A percentile compares a stretch with the other conserved stretches of the same genome.
These are phyloP conservation scores for Cephus nigrinus DNA, from an alignment of 2,888 invertebrate species.

Conservation along the genomic window DNA sequence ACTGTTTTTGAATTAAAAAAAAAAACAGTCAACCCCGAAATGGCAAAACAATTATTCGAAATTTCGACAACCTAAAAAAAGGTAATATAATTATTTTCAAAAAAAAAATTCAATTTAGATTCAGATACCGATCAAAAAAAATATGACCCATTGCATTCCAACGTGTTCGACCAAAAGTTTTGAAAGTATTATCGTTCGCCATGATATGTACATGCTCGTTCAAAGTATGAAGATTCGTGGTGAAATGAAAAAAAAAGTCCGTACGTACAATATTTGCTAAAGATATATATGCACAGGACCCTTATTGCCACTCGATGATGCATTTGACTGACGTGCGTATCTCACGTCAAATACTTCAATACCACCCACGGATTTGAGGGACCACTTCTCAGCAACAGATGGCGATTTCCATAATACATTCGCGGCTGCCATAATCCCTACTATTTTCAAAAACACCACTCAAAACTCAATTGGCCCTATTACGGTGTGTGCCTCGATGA, in stretches of 20 bases:
- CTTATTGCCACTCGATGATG: constrained; percentile 24
- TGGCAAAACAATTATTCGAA: background rate
- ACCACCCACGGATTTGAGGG: constrained; percentile 15
- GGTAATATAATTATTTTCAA: background rate
- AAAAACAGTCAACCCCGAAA: background rate
- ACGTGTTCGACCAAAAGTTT: background rate
- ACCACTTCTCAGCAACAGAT: constrained; percentile 21
- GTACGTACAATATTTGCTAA: constrained; percentile 1
- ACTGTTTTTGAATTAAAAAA: background rate
- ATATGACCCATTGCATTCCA: background rate
- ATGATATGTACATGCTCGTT: background rate
- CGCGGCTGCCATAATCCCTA: background rate
- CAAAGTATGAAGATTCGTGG: background rate
- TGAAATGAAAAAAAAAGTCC: background rate
- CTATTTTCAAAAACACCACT: background rate
- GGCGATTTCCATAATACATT: constrained; percentile 14
- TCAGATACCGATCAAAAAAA: background rate
- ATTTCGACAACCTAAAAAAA: background rate
- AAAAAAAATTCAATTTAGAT: background rate
- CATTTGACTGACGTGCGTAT: constrained; percentile 22
- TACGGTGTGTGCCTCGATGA: background rate
- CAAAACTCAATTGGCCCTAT: background rate
- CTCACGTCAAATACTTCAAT: constrained; percentile 24
- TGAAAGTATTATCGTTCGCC: background rate
- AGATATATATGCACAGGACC: constrained; percentile 16